These are phyloP conservation scores for Parus major DNA, from an alignment of 2,113 vertebrate species.

Conservation along the genomic window DNA sequence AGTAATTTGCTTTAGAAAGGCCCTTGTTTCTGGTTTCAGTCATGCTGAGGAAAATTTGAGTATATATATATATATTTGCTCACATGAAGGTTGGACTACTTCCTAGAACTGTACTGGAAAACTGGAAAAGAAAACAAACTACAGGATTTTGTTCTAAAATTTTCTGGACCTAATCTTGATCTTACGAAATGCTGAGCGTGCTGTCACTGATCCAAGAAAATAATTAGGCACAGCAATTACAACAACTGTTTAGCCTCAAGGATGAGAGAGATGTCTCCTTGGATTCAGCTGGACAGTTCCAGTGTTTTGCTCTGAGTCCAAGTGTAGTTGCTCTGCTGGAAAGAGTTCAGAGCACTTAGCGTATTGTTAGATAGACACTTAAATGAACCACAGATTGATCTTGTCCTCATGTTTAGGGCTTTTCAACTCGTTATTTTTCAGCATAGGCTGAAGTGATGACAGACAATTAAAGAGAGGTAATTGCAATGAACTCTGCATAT, in stretches of 20 bases:
- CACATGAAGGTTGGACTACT: not conserved
- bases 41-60: not conserved
- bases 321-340: not conserved
- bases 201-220: conserved; percentile 22
- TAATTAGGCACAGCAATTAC: conserved; percentile 35
- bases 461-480: conserved; percentile 15
- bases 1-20: not conserved
- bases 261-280: not conserved
- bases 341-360: not conserved
- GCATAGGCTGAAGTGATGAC: conserved; percentile 25
- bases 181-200: not conserved
- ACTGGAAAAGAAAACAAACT: conserved; percentile 9
- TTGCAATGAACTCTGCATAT: not conserved
- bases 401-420: not conserved
- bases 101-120: conserved; percentile 17
- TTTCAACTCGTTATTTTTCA: not conserved
- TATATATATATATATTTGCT: not conserved
- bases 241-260: conserved; percentile 43
- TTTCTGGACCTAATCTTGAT: conserved; percentile 29
- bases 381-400: conserved; percentile 29
- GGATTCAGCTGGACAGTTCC: conserved; percentile 40
- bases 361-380: not conserved
- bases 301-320: not conserved
- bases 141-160: not conserved
- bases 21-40: not conserved